Conservation (phyloP, 2,797 vertebrate species). For the Cheirogaleus major region DNA sequence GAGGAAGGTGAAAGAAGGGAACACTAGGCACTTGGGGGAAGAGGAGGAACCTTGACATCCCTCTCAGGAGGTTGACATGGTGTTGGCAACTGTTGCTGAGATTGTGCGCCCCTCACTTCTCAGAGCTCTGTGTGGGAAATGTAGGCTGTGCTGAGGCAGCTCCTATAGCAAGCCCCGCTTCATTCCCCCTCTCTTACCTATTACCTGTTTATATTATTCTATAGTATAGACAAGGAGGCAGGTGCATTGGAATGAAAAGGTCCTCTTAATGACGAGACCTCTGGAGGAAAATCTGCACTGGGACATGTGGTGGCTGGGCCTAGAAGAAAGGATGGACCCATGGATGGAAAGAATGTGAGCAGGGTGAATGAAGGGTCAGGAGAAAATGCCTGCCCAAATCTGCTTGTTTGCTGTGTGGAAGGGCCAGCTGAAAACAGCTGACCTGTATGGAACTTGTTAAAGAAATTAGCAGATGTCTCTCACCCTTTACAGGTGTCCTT, state of each 20-base stretch:
- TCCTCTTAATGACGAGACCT: neutral
- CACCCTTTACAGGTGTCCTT: too few species aligned
- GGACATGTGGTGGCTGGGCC: too few species aligned
- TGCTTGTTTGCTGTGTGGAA: too few species aligned
- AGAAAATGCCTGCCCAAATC: too few species aligned
- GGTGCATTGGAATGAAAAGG: neutral
- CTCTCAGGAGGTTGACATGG: neutral
- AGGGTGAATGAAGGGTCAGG: too few species aligned
- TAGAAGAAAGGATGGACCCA: neutral
- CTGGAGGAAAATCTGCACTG: neutral
- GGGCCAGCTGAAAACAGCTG: too few species aligned
- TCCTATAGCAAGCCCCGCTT: neutral
- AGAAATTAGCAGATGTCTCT: too few species aligned
- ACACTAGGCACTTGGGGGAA: fast-evolving
- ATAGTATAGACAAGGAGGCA: too few species aligned
- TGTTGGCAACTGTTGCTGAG: too few species aligned
- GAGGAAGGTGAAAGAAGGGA: neutral
- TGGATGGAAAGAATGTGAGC: too few species aligned
- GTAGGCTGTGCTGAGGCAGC: too few species aligned
- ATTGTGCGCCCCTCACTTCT: neutral
- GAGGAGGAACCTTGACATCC: neutral
- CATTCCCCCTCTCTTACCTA: neutral
- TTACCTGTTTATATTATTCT: neutral
- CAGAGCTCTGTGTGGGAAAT: neutral
- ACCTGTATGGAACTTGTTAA: too few species aligned